phyloP scores from a whole-genome alignment of 2,888 invertebrate genomes.

The Cryptocheilus praepositus region DNA sequence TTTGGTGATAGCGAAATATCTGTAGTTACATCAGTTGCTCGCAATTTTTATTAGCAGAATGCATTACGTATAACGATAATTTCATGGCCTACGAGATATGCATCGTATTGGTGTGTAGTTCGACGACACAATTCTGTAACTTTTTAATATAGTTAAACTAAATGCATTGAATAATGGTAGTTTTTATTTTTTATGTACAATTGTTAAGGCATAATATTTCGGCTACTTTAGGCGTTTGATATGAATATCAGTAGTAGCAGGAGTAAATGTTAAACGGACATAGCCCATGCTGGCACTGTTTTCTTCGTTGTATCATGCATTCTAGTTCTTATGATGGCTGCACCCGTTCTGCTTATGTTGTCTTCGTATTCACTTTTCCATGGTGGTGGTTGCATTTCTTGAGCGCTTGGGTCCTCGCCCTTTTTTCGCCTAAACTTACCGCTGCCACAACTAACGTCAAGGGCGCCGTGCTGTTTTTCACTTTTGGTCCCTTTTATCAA shows the following conservation, averaged over 20 bases:
- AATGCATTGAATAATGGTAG: no score
- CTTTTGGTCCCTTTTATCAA: not conserved
- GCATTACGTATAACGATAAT: no score
- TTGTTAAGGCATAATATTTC: no score
- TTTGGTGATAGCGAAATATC: not conserved
- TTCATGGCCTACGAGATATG: no score
- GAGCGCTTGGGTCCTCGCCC: conserved; percentile 6
- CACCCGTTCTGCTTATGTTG: conserved; percentile 79
- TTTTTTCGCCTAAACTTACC: not conserved
- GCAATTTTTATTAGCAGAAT: no score
- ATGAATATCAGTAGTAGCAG: no score
- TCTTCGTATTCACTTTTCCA: conserved; percentile 81
- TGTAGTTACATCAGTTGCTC: no score
- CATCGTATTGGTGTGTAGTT: no score
- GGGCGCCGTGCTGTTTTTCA: not conserved
- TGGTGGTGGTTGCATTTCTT: conserved; percentile 66
- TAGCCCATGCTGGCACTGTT: conserved; percentile 20
- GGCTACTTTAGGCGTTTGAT: no score
- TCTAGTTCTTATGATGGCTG: conserved; percentile 79
- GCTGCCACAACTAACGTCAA: not conserved
- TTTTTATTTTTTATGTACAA: no score
- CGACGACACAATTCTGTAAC: no score
- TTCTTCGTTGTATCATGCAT: conserved; percentile 70
- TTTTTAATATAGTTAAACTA: no score
- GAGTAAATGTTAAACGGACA: not conserved